Evolutionary conservation across 2,113 vertebrate species (phyloP), one percentile per base, ranked within the genome.

Genomic region (Carlito syrichta): DNA sequence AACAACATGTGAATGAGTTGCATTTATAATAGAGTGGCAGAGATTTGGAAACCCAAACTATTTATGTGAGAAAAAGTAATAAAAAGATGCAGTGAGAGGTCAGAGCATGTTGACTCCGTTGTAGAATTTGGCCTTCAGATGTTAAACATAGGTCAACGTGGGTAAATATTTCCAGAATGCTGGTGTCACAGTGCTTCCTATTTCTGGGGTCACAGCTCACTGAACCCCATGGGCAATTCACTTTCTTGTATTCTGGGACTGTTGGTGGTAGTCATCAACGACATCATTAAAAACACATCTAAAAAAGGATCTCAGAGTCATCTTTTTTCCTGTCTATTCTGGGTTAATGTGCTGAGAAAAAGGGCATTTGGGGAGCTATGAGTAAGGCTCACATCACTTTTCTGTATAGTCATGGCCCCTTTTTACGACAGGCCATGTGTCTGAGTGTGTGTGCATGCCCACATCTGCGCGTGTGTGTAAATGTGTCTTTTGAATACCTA

Each of bases 1-100:
- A 97, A 76, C 93, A 95, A 95, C 96, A 97, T 30, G 25, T 92
- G 90, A 97, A 95, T 94, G 96, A 96, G 84, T 83, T n/a, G 63
- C 88, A 92, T 97, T 97, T 98, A 87, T 89, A 93, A 97, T 81
- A 69, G 60, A 83, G 89, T 14, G 56, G 76, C 63, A 94, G 94
- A 90, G 68, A 90, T 92, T 87, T 96, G 87, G 92, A 98, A 96
- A 88, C 52, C 38, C 54, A n/a, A 94, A 66, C 54, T 96, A 92
- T 92, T 96, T 89, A 92, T 95, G 56, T 48, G 73, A 92, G 83
- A 81, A 96, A 89, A 87, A 93, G 40, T 97, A 90, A 92, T 84
- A 92, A 96, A 96, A 94, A 85, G 78, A 84, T 92, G 88, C 84
- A 90, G 81, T 85, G 54, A 96, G 79, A 88, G 84, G 94, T 96